These are phyloP conservation scores for Pelosia muscerda DNA, from an alignment of 2,888 invertebrate genomes.

Conservation along the genomic window DNA sequence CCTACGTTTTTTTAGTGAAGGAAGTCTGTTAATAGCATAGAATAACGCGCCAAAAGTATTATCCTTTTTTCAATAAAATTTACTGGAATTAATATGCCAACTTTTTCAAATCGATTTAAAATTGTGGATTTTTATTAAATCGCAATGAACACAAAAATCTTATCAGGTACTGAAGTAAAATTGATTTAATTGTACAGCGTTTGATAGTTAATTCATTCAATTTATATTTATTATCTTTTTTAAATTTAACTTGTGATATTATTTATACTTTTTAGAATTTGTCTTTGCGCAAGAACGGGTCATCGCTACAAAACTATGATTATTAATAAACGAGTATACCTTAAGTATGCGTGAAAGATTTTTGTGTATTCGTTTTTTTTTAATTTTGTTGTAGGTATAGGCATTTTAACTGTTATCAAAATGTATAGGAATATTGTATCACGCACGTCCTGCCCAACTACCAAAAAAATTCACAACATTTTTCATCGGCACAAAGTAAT, in stretches of 20 bases:
- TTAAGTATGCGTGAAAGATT: neutral
- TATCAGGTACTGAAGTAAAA: neutral
- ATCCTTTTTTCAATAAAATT: neutral
- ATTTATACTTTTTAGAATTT: neutral
- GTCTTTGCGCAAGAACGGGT: neutral
- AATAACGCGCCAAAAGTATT: neutral
- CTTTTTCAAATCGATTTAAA: too few species aligned
- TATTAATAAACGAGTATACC: too few species aligned
- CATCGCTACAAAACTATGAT: neutral
- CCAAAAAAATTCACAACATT: neutral
- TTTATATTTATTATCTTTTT: neutral
- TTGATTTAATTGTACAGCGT: neutral
- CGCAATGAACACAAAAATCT: conserved; percentile 1
- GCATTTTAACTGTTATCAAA: too few species aligned
- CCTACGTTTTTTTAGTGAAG: too few species aligned
- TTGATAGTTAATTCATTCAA: neutral
- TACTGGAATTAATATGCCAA: too few species aligned
- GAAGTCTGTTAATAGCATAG: too few species aligned
- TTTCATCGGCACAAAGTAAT: neutral
- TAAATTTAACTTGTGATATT: neutral
- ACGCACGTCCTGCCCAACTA: too few species aligned
- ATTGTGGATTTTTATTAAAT: too few species aligned
- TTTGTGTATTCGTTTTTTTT: neutral
- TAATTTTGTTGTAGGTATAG: too few species aligned
- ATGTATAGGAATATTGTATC: too few species aligned